Conservation (phyloP, 2,888 invertebrate species). For the Cantharis lateralis region DNA sequence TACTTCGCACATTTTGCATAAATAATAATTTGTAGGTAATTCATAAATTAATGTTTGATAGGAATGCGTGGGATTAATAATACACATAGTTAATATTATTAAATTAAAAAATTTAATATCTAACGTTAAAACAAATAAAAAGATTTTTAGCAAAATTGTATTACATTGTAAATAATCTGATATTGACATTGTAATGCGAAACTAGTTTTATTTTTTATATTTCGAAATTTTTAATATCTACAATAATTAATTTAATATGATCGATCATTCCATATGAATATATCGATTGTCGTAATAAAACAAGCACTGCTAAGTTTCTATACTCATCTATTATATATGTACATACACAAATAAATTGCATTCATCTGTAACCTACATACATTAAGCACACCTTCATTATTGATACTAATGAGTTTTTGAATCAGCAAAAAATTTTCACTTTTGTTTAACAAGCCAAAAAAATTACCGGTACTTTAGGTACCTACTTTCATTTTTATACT, state of each 20-base stretch:
- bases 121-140: neutral
- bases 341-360: slow-evolving; percentile 15
- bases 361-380: slow-evolving; percentile 25
- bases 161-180: neutral
- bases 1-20: neutral
- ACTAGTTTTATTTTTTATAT: neutral
- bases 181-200: neutral
- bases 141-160: neutral
- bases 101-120: neutral
- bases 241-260: neutral
- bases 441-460: slow-evolving; percentile 6
- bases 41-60: neutral
- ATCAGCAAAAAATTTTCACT: slow-evolving; percentile 17
- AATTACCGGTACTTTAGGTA: neutral
- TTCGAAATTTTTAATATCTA: neutral
- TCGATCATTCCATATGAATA: neutral
- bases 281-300: neutral
- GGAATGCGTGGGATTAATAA: neutral
- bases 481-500: slow-evolving; percentile 10
- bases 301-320: neutral
- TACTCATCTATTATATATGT: slow-evolving; percentile 5
- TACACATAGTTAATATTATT: neutral
- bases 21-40: neutral
- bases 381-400: slow-evolving; percentile 20
- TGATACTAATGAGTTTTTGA: slow-evolving; percentile 16